A percentile compares a stretch with the other conserved stretches of the same genome.
These are phyloP conservation scores for Sphenopsis melanotis DNA, from an alignment of 2,797 vertebrate genomes.

Conservation along the genomic window DNA sequence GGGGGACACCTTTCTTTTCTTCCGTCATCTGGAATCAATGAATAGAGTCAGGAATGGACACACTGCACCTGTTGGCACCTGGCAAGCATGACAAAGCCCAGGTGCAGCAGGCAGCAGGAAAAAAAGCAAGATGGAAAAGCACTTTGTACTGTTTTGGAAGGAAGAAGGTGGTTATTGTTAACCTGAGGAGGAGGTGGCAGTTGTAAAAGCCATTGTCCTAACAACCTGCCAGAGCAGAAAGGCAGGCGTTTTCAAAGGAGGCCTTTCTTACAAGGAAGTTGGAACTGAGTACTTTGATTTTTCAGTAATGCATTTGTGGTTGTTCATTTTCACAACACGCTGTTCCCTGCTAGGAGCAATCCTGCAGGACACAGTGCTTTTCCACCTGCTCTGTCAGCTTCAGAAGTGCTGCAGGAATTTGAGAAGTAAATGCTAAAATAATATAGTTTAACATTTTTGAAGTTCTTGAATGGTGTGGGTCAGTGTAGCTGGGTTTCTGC, in stretches of 20 bases:
- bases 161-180: slow-evolving; percentile 14
- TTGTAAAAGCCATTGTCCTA: slow-evolving; percentile 1
- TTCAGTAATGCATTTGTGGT: not conserved
- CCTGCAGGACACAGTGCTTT: too few species aligned
- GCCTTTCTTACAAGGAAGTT: not conserved
- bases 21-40: not conserved
- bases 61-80: not conserved
- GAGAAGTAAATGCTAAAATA: not conserved
- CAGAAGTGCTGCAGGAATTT: not conserved
- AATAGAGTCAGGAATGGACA: not conserved
- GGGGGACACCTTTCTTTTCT: not conserved
- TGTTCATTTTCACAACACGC: not conserved
- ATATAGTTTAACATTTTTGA: not conserved
- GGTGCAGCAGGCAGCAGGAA: not conserved
- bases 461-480: not conserved
- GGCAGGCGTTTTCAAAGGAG: not conserved
- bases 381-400: not conserved
- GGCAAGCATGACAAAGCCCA: not conserved
- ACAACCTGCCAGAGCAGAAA: not conserved
- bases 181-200: not conserved
- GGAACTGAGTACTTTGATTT: not conserved
- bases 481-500: not conserved
- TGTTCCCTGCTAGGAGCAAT: not conserved
- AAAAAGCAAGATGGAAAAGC: not conserved
- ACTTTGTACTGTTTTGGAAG: not conserved